These are phyloP conservation scores for Phallusia fumigata DNA, from an alignment of 23 tunicate species.

Conservation along the genomic window DNA sequence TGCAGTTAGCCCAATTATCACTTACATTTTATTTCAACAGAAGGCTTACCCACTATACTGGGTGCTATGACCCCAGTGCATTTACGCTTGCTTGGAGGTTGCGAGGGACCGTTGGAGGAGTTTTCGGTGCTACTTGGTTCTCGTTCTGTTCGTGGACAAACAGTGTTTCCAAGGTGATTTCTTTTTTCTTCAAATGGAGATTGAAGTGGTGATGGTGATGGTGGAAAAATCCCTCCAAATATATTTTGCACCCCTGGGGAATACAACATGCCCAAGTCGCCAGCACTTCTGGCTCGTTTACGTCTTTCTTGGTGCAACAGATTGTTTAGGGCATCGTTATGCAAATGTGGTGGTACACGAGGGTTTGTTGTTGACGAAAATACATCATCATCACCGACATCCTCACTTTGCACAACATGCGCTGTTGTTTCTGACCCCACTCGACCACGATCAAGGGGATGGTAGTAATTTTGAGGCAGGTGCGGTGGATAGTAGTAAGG, in stretches of 20 bases:
- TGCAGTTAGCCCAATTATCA: not conserved
- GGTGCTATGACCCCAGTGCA: not conserved
- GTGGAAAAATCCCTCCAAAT: not conserved
- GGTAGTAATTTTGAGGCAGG: not conserved
- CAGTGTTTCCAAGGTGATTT: not conserved
- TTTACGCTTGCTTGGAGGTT: conserved; percentile 1
- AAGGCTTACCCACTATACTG: not conserved
- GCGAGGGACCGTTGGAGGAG: not conserved
- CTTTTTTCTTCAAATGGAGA: not conserved
- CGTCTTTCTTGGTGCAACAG: conserved; percentile 5
- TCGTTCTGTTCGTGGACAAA: not conserved
- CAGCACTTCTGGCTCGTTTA: conserved; percentile 65
- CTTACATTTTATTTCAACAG: not conserved
- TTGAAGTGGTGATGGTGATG: not conserved
- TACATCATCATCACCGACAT: conserved; percentile 46
- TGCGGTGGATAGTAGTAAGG: not conserved
- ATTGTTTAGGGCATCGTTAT: not conserved
- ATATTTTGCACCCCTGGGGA: not conserved
- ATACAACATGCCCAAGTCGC: conserved; percentile 33
- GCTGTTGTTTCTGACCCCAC: not conserved
- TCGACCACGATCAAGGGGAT: not conserved
- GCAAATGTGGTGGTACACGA: not conserved
- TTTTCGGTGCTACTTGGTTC: not conserved
- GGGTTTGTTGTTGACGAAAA: conserved; percentile 11
- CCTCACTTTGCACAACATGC: not conserved